phyloP scores from a whole-genome alignment of 2,888 invertebrate genomes.

The Pasiphila rectangulata region DNA sequence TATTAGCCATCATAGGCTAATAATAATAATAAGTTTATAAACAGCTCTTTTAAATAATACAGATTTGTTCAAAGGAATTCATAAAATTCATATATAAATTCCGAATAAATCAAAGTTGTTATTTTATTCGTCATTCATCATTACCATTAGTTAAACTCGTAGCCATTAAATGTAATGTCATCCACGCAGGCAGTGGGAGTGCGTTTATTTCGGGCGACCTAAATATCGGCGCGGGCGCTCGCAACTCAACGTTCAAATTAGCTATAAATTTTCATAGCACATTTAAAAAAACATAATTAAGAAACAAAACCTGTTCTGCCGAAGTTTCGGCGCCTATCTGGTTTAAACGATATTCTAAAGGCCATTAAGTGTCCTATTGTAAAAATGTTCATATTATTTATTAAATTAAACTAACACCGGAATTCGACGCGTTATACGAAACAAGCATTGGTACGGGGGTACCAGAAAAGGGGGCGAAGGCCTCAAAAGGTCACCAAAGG shows the following conservation, averaged over 20 bases:
- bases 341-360: slow-evolving; percentile 22
- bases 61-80: no score
- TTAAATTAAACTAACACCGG: slow-evolving; percentile 3
- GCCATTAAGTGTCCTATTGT: slow-evolving; percentile 11
- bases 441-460: no score
- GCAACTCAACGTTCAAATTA: slow-evolving; percentile 37
- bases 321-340: slow-evolving; percentile 23
- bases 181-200: slow-evolving; percentile 45
- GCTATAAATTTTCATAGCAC: slow-evolving; percentile 45
- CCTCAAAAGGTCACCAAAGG: no score
- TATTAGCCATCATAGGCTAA: no score
- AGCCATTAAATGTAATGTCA: slow-evolving; percentile 19
- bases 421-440: background rate
- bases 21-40: no score
- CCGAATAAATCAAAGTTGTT: no score
- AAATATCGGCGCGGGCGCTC: slow-evolving; percentile 64
- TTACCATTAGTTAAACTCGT: slow-evolving; percentile 1
- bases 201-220: slow-evolving; percentile 75
- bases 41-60: no score
- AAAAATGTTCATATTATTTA: slow-evolving; percentile 16
- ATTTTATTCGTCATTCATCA: no score
- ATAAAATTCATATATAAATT: no score
- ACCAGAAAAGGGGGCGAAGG: no score
- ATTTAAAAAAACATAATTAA: slow-evolving; percentile 26
- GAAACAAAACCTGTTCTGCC: slow-evolving; percentile 24